Base-by-base conservation (phyloP, 2,888 invertebrate species). In the Pseudolycoriella hygida region DNA sequence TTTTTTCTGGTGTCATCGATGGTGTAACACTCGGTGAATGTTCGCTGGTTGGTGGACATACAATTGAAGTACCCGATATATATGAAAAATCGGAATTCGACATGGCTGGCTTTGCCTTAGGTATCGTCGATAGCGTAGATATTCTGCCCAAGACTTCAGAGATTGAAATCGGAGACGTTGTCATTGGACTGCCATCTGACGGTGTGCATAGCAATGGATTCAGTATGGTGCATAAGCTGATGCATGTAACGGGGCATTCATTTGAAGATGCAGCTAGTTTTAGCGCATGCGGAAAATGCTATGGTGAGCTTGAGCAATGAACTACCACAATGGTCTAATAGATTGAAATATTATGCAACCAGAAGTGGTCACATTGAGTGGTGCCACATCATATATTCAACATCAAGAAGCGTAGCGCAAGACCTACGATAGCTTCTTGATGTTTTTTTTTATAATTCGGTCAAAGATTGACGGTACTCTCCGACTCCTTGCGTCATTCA, bases 131-230 rank as follows among this genome's bases (percentile, higher is more conserved):
- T 60, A 69, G 79, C 5, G 61, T 68, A 0, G 67, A 72, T 42
- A 73, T 92, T 17, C 63, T 90, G 55, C 94, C 94, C 3, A 73
- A 71, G 49, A 69, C 74, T 25, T 68, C 74, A 25, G 74, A 78
- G 10, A 82, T 97, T 44, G 62, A 63, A 40, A 68, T 71, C 1
- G 87, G 86, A 0, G 94, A 97, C 60, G 67, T 82, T 38, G 70
- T 97, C 2, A 82, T 97, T 52, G 94, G 87, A 2, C 60, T 98
- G 31, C 78, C 88, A 0, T 96, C 97, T 0, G 84, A 80, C 56
- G 98, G 97, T 3, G 72, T 96, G 4, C 97, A 98, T 62, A 92
- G 92, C 60, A 98, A 98, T 63, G 97, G 97, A 0, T 97, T 88
- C 67, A 94, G 93, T 64, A 67, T 97, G 47, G 86, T 96, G 2